Percentiles rank a stretch among this genome's conserved stretches.
phyloP scores from a whole-genome alignment of 2,797 vertebrate species.

The Acrocephalus scirpaceus region DNA sequence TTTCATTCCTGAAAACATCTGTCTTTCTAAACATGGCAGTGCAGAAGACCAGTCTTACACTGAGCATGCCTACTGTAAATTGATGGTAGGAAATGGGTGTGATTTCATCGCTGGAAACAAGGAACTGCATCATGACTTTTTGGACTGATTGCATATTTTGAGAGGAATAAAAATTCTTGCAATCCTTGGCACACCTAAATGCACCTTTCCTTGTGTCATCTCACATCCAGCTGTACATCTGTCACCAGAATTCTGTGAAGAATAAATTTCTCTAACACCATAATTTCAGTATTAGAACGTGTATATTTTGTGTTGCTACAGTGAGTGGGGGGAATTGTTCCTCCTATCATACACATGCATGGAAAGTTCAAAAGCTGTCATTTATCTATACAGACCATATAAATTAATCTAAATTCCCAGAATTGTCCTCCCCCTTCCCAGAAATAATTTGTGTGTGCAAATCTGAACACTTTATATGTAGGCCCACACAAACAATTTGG shows the following conservation, averaged over 20 bases:
- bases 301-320: not conserved
- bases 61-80: not conserved
- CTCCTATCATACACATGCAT: not conserved
- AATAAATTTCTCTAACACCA: not conserved
- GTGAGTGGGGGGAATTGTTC: not conserved
- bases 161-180: not conserved
- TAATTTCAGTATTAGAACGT: not conserved
- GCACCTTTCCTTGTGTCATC: not conserved
- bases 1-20: not conserved
- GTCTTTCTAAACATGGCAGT: not conserved
- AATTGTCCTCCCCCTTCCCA: not conserved
- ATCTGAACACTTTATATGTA: not conserved
- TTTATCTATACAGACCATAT: not conserved
- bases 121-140: rapidly evolving
- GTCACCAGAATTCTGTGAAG: not conserved
- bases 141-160: not conserved
- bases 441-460: not conserved
- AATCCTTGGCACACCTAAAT: not conserved
- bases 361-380: not conserved
- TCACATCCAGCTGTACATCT: not conserved
- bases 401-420: not conserved
- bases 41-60: not conserved
- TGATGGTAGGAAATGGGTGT: not conserved
- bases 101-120: not conserved
- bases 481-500: rapidly evolving